A percentile compares a stretch with the other conserved stretches of the same genome.
Evolutionary conservation across 2,797 vertebrate genomes (phyloP).

Genomic region (Dermochelys coriacea): DNA sequence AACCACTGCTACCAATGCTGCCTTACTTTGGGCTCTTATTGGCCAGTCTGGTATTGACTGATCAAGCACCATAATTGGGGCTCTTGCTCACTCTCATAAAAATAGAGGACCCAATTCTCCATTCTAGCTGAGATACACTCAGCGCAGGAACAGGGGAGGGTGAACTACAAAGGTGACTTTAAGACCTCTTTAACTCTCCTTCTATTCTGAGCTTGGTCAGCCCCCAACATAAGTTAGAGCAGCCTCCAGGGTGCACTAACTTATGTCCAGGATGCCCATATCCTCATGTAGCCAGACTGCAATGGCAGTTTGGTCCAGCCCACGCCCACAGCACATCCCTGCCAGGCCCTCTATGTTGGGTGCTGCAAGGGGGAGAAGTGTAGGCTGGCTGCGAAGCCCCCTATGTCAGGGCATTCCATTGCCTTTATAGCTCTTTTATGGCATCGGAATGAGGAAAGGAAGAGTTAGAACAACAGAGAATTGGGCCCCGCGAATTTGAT

Average conservation of each 20-base stretch:
- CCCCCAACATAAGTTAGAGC: background rate
- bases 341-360: background rate
- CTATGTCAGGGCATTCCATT: conserved; percentile 5
- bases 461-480: background rate
- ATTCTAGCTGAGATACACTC: background rate
- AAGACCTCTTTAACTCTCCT: background rate
- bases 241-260: background rate
- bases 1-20: fast-evolving
- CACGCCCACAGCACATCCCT: background rate
- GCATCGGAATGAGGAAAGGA: background rate
- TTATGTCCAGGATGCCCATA: background rate
- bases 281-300: fast-evolving
- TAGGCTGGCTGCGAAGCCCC: background rate
- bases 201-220: background rate
- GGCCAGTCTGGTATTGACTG: background rate
- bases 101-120: background rate
- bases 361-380: background rate
- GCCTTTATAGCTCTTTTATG: background rate
- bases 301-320: background rate
- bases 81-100: background rate
- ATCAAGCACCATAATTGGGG: background rate
- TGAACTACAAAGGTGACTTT: background rate
- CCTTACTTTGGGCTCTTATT: background rate
- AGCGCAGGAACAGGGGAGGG: background rate
- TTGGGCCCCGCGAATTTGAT: conserved; percentile 6